Conservation (phyloP, 1,140 invertebrate species). For the Ceratina japonica region DNA sequence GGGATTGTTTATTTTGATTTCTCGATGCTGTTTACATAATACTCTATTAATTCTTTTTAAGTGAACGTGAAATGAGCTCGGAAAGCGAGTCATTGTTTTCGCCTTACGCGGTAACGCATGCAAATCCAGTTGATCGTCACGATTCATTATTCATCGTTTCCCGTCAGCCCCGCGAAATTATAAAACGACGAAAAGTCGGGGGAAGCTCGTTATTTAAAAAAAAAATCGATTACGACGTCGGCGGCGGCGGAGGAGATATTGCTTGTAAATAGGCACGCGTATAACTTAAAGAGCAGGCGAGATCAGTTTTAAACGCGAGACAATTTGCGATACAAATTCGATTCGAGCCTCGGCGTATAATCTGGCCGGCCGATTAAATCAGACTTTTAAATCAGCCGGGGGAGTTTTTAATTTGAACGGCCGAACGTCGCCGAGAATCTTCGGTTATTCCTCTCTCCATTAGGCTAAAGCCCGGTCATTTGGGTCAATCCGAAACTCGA, state of each 20-base stretch:
- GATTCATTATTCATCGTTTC: constrained; percentile 59
- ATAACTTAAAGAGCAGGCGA: constrained; percentile 1
- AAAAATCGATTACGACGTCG: not conserved
- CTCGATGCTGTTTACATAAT: no score
- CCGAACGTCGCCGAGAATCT: not conserved
- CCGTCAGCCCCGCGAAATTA: constrained; percentile 34
- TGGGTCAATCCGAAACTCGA: not conserved
- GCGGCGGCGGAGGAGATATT: not conserved
- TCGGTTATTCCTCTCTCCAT: not conserved
- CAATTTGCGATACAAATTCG: constrained; percentile 38
- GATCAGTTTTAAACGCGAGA: not conserved
- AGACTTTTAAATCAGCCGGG: constrained; percentile 32
- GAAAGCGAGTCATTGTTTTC: constrained; percentile 47
- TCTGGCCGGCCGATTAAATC: constrained; percentile 25
- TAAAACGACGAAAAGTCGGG: constrained; percentile 48
- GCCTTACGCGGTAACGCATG: constrained; percentile 48
- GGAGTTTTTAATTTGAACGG: constrained; percentile 19
- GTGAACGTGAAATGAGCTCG: no score
- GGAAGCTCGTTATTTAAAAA: constrained; percentile 41
- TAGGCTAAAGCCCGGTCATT: not conserved
- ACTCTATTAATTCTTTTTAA: no score
- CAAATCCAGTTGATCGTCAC: constrained; percentile 61
- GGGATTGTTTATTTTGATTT: no score
- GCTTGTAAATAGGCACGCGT: constrained; percentile 16
- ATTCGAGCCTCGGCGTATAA: constrained; percentile 12